Evolutionary conservation across 1,140 invertebrate species (phyloP).

Genomic region (Maniola jurtina): DNA sequence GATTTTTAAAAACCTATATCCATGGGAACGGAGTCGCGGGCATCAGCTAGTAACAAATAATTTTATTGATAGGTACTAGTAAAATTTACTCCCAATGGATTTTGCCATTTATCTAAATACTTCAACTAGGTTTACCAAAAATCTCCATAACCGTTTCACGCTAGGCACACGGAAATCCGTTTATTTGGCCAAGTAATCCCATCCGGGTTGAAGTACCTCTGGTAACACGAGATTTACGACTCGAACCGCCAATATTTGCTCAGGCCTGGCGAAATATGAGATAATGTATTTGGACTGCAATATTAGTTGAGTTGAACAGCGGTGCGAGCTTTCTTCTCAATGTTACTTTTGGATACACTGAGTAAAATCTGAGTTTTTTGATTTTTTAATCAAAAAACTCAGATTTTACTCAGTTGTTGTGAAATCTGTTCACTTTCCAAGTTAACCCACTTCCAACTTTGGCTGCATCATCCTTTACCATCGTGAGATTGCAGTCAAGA

Average conservation of each 20-base stretch:
- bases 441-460: no score
- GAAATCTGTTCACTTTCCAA: not conserved
- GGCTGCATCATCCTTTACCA: no score
- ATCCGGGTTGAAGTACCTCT: constrained; percentile 46
- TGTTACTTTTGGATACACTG: not conserved
- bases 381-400: not conserved
- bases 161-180: constrained; percentile 44
- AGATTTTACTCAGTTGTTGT: no score
- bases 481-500: no score
- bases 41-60: no score
- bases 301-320: constrained; percentile 34
- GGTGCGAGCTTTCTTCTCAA: not conserved
- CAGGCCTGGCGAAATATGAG: constrained; percentile 50
- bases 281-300: constrained; percentile 65
- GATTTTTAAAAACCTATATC: not conserved
- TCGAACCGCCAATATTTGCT: constrained; percentile 56
- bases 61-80: no score
- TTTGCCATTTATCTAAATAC: not conserved
- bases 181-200: constrained; percentile 51
- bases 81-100: no score
- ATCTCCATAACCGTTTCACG: constrained; percentile 35
- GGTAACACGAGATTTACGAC: constrained; percentile 56
- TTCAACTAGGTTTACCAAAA: constrained; percentile 11
- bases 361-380: not conserved
- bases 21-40: no score